phyloP scores from a whole-genome alignment of 2,797 vertebrate species.

The Mus minutoides region DNA sequence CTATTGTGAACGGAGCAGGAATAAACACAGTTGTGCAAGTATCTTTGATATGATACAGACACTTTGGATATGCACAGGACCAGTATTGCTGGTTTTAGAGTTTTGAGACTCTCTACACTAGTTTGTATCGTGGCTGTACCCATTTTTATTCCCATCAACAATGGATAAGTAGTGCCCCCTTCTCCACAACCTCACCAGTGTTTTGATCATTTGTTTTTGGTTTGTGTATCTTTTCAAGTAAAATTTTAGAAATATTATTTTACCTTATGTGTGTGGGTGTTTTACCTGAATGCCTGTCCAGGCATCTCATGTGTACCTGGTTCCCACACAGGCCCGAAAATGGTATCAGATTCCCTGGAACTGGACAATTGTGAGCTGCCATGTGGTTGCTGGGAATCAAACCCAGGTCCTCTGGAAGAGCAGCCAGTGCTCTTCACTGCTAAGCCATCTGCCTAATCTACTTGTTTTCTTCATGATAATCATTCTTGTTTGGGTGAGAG shows the following conservation, averaged over 20 bases:
- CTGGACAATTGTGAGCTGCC: neutral
- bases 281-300: neutral
- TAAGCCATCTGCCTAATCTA: neutral
- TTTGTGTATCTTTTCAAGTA: neutral
- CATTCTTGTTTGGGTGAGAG: neutral
- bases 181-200: neutral
- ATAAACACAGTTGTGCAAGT: neutral
- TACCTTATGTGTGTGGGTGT: neutral
- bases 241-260: neutral
- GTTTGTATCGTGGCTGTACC: neutral
- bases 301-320: neutral
- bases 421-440: too few relatives aligned
- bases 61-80: neutral
- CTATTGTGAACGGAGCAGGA: neutral
- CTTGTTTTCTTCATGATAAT: neutral
- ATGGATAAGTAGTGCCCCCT: neutral
- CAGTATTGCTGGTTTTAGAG: neutral
- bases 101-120: neutral
- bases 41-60: neutral
- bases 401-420: neutral
- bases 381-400: neutral
- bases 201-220: neutral
- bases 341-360: neutral
- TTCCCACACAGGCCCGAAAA: neutral
- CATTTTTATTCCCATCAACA: neutral